Percentiles rank a stretch among this genome's conserved stretches.
These are phyloP conservation scores for Hoplodrina ambigua DNA, from an alignment of 2,888 invertebrate genomes.

Conservation along the genomic window DNA sequence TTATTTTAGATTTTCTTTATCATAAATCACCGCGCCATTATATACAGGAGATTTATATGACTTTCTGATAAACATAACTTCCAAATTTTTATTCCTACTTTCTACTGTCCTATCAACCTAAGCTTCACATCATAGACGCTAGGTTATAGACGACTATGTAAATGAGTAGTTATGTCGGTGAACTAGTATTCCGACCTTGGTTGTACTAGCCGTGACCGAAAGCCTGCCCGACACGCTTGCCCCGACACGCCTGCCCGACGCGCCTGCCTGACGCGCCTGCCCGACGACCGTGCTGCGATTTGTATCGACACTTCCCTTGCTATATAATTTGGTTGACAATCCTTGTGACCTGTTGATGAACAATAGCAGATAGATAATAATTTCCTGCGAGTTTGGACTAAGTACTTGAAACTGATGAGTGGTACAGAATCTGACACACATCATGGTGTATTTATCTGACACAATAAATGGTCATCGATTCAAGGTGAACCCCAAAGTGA, in stretches of 20 bases:
- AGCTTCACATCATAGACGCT: constrained; percentile 2
- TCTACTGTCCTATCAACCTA: constrained; percentile 15
- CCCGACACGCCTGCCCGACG: constrained; percentile 4
- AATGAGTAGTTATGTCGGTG: constrained; percentile 30
- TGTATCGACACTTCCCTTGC: constrained; percentile 10
- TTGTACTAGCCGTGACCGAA: constrained; percentile 36
- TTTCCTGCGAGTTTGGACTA: not conserved
- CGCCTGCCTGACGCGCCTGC: not conserved
- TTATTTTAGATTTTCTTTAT: too few relatives aligned
- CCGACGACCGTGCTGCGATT: constrained; percentile 11
- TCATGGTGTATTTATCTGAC: not conserved
- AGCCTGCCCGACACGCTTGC: constrained; percentile 7
- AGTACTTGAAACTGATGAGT: not conserved
- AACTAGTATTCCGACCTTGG: constrained; percentile 39
- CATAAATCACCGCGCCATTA: not conserved
- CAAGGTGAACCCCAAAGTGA: not conserved
- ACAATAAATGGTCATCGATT: not conserved
- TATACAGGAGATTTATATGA: not conserved
- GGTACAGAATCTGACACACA: not conserved
- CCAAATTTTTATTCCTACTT: constrained; percentile 27
- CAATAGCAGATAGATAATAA: not conserved
- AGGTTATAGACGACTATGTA: constrained; percentile 36
- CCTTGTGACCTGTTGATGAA: constrained; percentile 12
- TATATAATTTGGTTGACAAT: not conserved
- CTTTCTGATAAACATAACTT: not conserved